Conservation (phyloP, 2,888 invertebrate genomes). For the Sisyra terminalis region DNA sequence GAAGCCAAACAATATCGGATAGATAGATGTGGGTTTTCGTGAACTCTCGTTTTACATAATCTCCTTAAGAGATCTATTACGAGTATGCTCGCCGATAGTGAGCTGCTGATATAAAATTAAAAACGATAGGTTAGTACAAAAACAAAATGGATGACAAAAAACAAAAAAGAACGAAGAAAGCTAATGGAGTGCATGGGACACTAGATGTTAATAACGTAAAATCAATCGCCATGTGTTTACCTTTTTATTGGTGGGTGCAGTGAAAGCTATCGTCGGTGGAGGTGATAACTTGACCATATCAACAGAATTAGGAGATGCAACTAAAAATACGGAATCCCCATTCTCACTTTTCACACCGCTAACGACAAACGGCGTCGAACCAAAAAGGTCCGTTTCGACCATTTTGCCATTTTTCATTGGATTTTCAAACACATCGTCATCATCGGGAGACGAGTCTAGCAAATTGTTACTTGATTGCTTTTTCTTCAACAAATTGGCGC, state of each 20-base stretch:
- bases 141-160: no score
- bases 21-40: no score
- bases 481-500: background rate
- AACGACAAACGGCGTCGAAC: constrained; percentile 25
- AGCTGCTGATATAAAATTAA: no score
- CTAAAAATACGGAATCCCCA: constrained; percentile 27
- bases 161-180: background rate
- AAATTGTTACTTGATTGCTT: constrained; percentile 11
- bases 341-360: constrained; percentile 28
- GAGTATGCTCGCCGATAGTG: no score
- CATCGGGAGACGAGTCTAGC: constrained; percentile 20
- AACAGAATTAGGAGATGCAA: constrained; percentile 26
- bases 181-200: background rate
- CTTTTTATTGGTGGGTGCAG: constrained; percentile 15
- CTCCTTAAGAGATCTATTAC: no score
- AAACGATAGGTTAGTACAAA: no score
- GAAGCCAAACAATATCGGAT: no score
- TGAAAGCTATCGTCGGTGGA: constrained; percentile 18
- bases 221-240: constrained; percentile 1
- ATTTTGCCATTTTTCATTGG: constrained; percentile 11
- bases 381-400: constrained; percentile 21
- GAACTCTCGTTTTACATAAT: no score
- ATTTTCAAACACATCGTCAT: constrained; percentile 21
- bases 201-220: background rate
- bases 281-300: constrained; percentile 29